Base-by-base conservation (phyloP, 2,113 vertebrate species). In the Poeciliopsis prolifica region DNA sequence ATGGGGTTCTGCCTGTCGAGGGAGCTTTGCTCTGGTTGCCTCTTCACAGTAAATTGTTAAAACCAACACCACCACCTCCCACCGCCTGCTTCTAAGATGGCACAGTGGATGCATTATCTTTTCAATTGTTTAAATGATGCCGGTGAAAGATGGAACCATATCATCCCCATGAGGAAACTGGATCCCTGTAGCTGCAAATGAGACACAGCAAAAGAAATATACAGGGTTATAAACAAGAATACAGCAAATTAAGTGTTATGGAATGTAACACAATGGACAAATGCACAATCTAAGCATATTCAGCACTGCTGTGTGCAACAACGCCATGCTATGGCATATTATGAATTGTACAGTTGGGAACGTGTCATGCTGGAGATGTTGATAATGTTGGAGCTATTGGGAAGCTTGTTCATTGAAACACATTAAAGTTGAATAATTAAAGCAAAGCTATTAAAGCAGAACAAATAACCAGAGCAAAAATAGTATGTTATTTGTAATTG, bases 41-140 rank as follows among this genome's bases (percentile, higher is more conserved):
- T 58, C 51, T 58, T 58, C n/a, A 58, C 51, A 58, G 51, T n/a
- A 58, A 58, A 58, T 58, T 58, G 51, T 10, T 58, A 58, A 54
- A 58, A 58, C 51, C 51, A 58, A 58, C 51, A 58, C 22, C 51
- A 58, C 22, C 22, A n/a, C 51, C 22, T 58, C 51, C 51, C 24
- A 58, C 7, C 22, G 17, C 51, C 24, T n/a, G 6, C 51, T 58
- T 58, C 5, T 17, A n/a, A n/a, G 24, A 58, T n/a, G 22, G 24
- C 33, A 65, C 22, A 37, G 35, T n/a, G n/a, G 63, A 68, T 79
- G 51, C 22, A 58, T 58, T n/a, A 24, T n/a, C 65, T 85, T 82
- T 83, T 86, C 78, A 77, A 75, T 35, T 88, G 82, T 82, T 77
- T 81, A 89, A 87, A 88, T 84, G 72, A 84, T 82, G 77, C 83